Evolutionary conservation across 2,113 vertebrate species (phyloP).

Genomic region (Amphiprion ocellaris): DNA sequence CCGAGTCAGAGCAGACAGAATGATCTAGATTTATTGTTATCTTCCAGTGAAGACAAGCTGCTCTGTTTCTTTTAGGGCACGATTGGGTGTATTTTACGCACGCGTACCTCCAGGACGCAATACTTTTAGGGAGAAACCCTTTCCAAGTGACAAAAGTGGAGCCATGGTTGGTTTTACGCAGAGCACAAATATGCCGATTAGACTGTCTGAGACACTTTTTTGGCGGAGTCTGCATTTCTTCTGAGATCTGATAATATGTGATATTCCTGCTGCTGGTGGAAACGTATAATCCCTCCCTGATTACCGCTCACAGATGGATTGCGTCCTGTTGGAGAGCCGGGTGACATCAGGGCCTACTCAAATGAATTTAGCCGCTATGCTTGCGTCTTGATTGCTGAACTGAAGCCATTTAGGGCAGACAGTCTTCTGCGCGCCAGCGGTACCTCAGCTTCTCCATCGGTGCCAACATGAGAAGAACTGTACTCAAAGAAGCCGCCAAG

Average conservation of each 20-base stretch:
- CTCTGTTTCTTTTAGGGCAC: no score
- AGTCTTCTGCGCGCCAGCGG: background rate
- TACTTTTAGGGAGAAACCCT: background rate
- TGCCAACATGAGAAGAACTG: conserved; percentile 70
- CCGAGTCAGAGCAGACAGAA: conserved; percentile 1
- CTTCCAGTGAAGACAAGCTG: background rate
- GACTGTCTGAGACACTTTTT: background rate
- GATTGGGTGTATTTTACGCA: conserved; percentile 14
- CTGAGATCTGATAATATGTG: conserved; percentile 36
- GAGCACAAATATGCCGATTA: fast-evolving
- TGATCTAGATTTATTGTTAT: conserved; percentile 3
- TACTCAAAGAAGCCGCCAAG: conserved; percentile 76
- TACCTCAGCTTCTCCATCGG: background rate
- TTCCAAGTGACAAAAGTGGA: conserved; percentile 1
- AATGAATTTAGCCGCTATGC: conserved; percentile 13
- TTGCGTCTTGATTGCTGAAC: conserved; percentile 19
- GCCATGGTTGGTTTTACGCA: conserved; percentile 38
- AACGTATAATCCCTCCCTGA: conserved; percentile 60
- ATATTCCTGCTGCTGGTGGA: conserved; percentile 38
- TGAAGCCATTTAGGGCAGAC: conserved; percentile 6
- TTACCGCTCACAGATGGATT: conserved; percentile 56
- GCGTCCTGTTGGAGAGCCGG: conserved; percentile 11
- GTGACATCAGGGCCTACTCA: conserved; percentile 34
- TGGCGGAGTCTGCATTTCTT: background rate
- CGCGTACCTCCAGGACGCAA: background rate